Conservation (phyloP, 64 coral and sea anemone species). For the Montipora sp. region DNA sequence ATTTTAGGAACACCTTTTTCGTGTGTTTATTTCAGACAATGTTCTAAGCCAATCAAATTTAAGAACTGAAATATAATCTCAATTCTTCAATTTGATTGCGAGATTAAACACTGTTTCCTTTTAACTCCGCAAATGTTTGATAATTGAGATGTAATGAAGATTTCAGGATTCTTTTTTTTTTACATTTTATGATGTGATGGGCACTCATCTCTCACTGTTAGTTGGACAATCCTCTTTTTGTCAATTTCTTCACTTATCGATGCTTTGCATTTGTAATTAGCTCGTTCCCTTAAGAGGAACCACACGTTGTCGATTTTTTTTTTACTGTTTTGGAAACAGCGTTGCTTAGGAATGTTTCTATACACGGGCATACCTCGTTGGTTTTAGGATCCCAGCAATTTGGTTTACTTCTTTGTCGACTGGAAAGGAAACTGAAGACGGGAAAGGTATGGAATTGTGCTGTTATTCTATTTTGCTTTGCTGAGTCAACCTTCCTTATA, state of each 20-base stretch:
- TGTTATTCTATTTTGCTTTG: too few species aligned
- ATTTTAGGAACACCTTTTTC: neutral
- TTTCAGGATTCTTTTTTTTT: neutral
- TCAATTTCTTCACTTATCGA: neutral
- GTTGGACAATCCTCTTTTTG: too few species aligned
- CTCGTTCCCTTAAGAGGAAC: neutral
- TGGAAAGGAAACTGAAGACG: too few species aligned
- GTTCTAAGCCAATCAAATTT: neutral
- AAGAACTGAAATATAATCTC: too few species aligned
- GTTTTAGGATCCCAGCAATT: neutral
- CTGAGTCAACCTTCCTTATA: too few species aligned
- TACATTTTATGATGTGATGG: too few species aligned
- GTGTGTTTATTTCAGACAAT: neutral
- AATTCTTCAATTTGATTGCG: too few species aligned
- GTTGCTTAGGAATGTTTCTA: neutral
- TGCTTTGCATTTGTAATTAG: neutral
- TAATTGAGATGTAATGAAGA: neutral
- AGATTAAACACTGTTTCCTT: too few species aligned
- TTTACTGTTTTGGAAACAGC: neutral
- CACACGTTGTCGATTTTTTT: too few species aligned
- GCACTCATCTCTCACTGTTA: too few species aligned
- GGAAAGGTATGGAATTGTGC: too few species aligned
- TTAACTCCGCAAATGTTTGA: neutral
- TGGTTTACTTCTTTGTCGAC: too few species aligned
- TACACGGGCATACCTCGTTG: neutral